Percentiles rank a stretch among this genome's conserved stretches.
phyloP scores from a whole-genome alignment of 2,797 vertebrate genomes.

The Picus viridis region DNA sequence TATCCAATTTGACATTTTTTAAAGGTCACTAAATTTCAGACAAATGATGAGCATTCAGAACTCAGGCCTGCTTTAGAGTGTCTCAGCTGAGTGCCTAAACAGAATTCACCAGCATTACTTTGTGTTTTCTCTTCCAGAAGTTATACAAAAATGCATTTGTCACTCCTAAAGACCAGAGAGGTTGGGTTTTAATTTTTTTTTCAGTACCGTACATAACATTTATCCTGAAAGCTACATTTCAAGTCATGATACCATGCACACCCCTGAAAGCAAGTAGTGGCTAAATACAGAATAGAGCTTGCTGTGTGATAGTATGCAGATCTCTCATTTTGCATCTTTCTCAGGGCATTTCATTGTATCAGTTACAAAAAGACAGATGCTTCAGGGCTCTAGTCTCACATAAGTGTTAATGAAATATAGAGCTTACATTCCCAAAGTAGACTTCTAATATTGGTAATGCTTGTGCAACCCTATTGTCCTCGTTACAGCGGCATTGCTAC shows the following conservation, averaged over 20 bases:
- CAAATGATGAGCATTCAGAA: not conserved
- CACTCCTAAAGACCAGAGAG: not conserved
- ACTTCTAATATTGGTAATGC: not conserved
- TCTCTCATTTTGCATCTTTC: conserved; percentile 3
- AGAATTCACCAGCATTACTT: not conserved
- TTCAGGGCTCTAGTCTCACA: not conserved
- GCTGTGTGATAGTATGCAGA: not conserved
- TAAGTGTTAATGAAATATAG: conserved; percentile 26
- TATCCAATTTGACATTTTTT: not conserved
- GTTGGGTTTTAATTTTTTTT: not conserved
- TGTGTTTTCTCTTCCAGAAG: not conserved
- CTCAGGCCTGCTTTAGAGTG: not conserved
- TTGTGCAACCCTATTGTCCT: not conserved
- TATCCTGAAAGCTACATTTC: not conserved
- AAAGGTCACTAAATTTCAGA: conserved; percentile 9
- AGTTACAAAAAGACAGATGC: conserved; percentile 9
- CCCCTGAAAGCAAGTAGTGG: not conserved
- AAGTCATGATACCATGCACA: not conserved
- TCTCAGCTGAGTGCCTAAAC: not conserved
- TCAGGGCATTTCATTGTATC: conserved; percentile 18
- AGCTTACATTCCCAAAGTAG: not conserved
- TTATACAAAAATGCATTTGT: not conserved
- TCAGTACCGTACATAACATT: not conserved
- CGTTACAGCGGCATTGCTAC: not conserved
- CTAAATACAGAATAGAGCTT: not conserved